These are phyloP conservation scores for Lasioglossum pauxillum DNA, from an alignment of 2,888 invertebrate genomes.

Conservation along the genomic window DNA sequence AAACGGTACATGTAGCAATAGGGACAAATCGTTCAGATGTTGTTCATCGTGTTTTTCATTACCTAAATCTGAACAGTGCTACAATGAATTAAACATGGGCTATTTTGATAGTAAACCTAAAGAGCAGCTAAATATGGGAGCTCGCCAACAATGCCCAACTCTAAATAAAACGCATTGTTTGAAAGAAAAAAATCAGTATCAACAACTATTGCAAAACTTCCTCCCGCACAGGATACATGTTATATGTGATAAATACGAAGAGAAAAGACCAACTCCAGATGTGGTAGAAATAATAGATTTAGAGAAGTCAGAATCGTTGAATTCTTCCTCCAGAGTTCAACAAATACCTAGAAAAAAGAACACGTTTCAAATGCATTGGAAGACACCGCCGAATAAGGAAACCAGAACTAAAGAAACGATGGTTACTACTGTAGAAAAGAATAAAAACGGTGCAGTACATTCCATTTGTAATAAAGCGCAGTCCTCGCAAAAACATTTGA, in stretches of 20 bases:
- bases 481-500: background rate
- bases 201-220: slow-evolving; percentile 76
- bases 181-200: slow-evolving; percentile 75
- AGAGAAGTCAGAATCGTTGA: slow-evolving; percentile 68
- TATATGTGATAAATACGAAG: slow-evolving; percentile 55
- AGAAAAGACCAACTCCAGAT: slow-evolving; percentile 39
- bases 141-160: slow-evolving; percentile 59
- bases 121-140: background rate
- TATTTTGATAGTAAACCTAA: slow-evolving; percentile 26
- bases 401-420: slow-evolving; percentile 15
- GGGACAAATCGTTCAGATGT: slow-evolving; percentile 43
- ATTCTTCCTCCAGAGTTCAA: slow-evolving; percentile 28
- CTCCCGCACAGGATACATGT: slow-evolving; percentile 68
- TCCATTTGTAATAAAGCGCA: slow-evolving; percentile 4
- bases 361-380: slow-evolving; percentile 8
- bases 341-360: slow-evolving; percentile 17
- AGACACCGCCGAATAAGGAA: background rate
- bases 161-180: slow-evolving; percentile 71
- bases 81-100: slow-evolving; percentile 37
- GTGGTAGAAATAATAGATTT: slow-evolving; percentile 75
- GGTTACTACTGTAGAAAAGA: slow-evolving; percentile 31
- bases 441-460: slow-evolving; percentile 23
- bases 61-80: slow-evolving; percentile 32
- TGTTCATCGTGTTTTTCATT: slow-evolving; percentile 14
- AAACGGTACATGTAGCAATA: slow-evolving; percentile 60